Evolutionary conservation across 2,113 vertebrate species (phyloP).

Genomic region (Trinectes maculatus): DNA sequence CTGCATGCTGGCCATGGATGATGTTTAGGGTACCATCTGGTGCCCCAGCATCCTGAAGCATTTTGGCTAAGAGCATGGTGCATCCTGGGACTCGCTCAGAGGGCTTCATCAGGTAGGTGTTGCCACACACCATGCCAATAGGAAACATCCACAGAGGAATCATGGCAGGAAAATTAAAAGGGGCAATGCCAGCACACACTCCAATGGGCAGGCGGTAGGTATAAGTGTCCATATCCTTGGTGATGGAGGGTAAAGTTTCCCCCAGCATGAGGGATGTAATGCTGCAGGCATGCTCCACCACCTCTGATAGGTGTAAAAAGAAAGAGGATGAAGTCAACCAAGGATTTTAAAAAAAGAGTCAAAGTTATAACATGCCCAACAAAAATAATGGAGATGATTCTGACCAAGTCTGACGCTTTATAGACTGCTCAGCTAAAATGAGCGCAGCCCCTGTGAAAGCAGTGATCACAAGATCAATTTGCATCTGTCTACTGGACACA

Average conservation of each 20-base stretch:
- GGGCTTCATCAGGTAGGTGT: conserved; percentile 97
- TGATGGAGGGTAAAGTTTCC: conserved; percentile 95
- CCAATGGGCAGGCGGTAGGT: conserved; percentile 94
- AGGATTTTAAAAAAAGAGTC: neutral
- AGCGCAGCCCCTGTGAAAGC: too few relatives aligned
- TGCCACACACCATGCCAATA: conserved; percentile 96
- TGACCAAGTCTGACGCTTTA: neutral
- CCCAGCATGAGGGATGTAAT: conserved; percentile 97
- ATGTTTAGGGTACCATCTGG: conserved; percentile 94
- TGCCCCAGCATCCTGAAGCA: conserved; percentile 93
- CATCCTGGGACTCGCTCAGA: conserved; percentile 96
- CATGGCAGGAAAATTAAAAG: conserved; percentile 98
- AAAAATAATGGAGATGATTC: neutral
- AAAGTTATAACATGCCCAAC: neutral
- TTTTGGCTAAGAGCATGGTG: conserved; percentile 92
- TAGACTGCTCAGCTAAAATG: too few relatives aligned
- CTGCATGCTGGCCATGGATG: conserved; percentile 94
- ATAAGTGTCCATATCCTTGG: conserved; percentile 97
- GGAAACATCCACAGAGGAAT: conserved; percentile 99
- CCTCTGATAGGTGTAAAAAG: conserved; percentile 84
- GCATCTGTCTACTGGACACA: too few relatives aligned
- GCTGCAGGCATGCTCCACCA: conserved; percentile 96
- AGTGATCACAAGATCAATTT: too few relatives aligned
- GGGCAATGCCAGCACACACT: conserved; percentile 94
- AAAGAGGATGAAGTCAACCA: conserved; percentile 24